A percentile compares a stretch with the other conserved stretches of the same genome.
These are phyloP conservation scores for Trichogramma pretiosum DNA, from an alignment of 1,140 invertebrate genomes.

Conservation along the genomic window DNA sequence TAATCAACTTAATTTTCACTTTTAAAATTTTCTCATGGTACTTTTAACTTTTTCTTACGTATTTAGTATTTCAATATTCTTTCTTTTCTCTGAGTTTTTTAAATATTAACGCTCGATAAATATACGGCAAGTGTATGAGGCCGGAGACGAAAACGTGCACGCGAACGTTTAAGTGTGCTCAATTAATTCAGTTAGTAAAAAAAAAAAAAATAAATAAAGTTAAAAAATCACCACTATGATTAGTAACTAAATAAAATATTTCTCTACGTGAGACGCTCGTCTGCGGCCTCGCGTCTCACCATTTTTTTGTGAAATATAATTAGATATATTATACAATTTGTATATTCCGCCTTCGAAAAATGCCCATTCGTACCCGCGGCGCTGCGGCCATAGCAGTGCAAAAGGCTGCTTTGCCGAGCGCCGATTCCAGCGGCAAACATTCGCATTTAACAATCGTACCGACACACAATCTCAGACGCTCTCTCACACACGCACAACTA, in stretches of 20 bases:
- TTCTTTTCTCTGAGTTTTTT: slow-evolving; percentile 20
- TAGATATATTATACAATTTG: slow-evolving; percentile 47
- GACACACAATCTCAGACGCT: slow-evolving; percentile 5
- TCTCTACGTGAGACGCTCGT: slow-evolving; percentile 9
- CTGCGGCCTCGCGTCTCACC: slow-evolving; percentile 11
- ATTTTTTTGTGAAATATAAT: slow-evolving; percentile 45
- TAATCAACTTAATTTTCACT: slow-evolving; percentile 11
- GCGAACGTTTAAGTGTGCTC: slow-evolving; percentile 9
- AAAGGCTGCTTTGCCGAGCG: slow-evolving; percentile 31
- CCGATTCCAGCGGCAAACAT: slow-evolving; percentile 16
- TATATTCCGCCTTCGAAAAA: slow-evolving; percentile 38
- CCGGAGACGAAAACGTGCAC: slow-evolving; percentile 19
- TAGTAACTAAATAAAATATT: background rate
- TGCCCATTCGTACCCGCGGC: slow-evolving; percentile 30
- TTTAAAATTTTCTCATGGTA: background rate
- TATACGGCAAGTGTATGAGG: slow-evolving; percentile 30
- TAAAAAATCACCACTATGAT: background rate
- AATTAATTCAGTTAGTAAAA: background rate
- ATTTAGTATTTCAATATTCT: slow-evolving; percentile 5
- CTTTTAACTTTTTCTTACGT: slow-evolving; percentile 7
- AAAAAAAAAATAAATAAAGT: slow-evolving; percentile 1
- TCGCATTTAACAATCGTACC: too few relatives aligned
- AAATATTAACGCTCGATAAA: slow-evolving; percentile 45
- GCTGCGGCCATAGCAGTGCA: slow-evolving; percentile 28
- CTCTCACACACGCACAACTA: slow-evolving; percentile 4